Base-by-base conservation (phyloP, 2,888 invertebrate genomes). In the Dynastes tityus region DNA sequence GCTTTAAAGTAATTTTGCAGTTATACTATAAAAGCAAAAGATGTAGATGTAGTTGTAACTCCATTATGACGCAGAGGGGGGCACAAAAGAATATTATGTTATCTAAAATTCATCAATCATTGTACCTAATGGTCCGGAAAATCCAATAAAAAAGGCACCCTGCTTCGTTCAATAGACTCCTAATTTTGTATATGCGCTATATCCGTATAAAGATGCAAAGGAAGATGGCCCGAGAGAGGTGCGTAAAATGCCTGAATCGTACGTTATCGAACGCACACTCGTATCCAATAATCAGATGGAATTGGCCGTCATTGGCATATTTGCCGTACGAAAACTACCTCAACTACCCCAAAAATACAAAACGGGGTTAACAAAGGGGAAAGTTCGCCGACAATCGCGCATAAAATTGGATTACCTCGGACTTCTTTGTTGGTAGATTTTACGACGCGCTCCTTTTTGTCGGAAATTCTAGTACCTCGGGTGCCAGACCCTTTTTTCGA, bases 381-480 rank as follows among this genome's bases (percentile, higher is more conserved):
- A 68, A 68, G 40, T 61, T 55, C 49, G 77, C 68, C 58, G 70
- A 77, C 68, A 68, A 77, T 67, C 58, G 68, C 68, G 77, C 77
- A 68, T 70, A 77, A 77, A 77, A 77, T 77, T 70, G 77, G 68
- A 77, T 77, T 77, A 68, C 67, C 22, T 37, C 27, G 67, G 77
- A 68, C 58, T 68, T 61, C 77, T 68, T 77, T 68, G 77, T 77
- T 68, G 58, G 68, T 37, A 68, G 58, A 68, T 68, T 68, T 77
- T 77, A 77, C 68, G 77, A 70, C 37, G 16, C 32, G 55, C 6
- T 58, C 37, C 55, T 22, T 71, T 71, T 29, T 40, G 67, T 45
- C 9, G 67, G 22, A 45, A 67, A 67, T 8, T 67, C 67, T 67
- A n/a, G 67, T 40, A 45, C 16, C 67, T 40, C 8, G 13, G 53